These are phyloP conservation scores for Clarias laeviceps DNA, from an alignment of 2,797 vertebrate genomes.

Conservation along the genomic window DNA sequence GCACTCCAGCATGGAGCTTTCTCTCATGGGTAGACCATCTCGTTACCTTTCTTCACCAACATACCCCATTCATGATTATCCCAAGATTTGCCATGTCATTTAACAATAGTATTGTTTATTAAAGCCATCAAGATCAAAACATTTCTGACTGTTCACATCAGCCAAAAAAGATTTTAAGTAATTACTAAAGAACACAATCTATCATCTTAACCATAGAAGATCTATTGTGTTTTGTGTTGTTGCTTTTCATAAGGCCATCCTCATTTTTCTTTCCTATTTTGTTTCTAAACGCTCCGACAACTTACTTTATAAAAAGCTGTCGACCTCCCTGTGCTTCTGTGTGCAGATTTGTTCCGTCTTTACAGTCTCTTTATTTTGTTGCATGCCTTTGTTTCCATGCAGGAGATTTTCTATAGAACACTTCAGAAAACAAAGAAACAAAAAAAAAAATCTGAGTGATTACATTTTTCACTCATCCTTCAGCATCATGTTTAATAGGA, in stretches of 20 bases:
- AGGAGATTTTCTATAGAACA: not conserved
- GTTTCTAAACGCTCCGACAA: not conserved
- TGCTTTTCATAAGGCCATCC: not conserved
- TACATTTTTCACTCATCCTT: not conserved
- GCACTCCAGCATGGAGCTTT: constrained; percentile 45
- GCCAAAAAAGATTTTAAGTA: not conserved
- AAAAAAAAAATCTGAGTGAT: not conserved
- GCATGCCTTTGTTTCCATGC: constrained; percentile 9
- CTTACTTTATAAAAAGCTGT: constrained; percentile 22
- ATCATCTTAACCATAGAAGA: not conserved
- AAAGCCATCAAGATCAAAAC: constrained; percentile 5
- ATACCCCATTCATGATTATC: constrained; percentile 25
- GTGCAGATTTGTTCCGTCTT: not conserved
- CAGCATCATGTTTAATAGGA: not conserved
- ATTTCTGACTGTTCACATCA: not conserved
- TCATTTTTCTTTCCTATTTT: not conserved
- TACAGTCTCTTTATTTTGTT: not conserved
- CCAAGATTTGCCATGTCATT: constrained; percentile 22
- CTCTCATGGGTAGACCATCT: constrained; percentile 61
- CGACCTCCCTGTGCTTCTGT: not conserved
- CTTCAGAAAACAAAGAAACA: not conserved
- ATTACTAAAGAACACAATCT: not conserved
- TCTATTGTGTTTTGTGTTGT: not conserved
- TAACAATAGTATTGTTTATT: not conserved
- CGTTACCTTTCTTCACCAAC: constrained; percentile 42